Conservation (phyloP, 1,140 invertebrate species). For the Limonius californicus region DNA sequence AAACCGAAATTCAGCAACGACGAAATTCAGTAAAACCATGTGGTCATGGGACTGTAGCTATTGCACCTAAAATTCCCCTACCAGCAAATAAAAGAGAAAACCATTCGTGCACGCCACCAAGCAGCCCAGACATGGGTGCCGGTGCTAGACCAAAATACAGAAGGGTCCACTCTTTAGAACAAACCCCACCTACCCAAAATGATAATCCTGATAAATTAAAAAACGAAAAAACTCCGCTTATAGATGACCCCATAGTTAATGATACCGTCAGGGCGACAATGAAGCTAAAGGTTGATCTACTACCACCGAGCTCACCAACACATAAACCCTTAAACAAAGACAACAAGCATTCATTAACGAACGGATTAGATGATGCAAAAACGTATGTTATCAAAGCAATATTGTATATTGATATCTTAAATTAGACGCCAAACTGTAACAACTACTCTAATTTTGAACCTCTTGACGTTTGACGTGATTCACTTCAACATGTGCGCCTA, state of each 20-base stretch:
- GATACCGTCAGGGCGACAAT: not conserved
- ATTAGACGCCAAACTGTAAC: not conserved
- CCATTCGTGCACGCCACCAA: constrained; percentile 30
- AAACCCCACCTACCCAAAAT: not conserved
- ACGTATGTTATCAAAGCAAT: not conserved
- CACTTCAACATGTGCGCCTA: not conserved
- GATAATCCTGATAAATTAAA: not conserved
- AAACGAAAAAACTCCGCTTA: not conserved
- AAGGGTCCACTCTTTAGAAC: not conserved
- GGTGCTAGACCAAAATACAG: constrained; percentile 1
- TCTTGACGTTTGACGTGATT: not conserved
- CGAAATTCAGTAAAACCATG: constrained; percentile 39
- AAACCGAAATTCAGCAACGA: constrained; percentile 15
- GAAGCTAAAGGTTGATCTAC: not conserved
- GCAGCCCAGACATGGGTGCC: constrained; percentile 36
- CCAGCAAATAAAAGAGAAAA: constrained; percentile 21
- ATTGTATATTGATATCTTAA: not conserved
- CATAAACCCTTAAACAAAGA: not conserved
- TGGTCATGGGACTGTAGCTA: constrained; percentile 43
- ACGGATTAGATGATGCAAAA: not conserved
- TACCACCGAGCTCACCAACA: not conserved
- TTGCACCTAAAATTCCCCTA: constrained; percentile 36
- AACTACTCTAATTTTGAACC: not conserved
- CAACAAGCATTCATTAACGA: not conserved
- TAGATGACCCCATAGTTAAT: not conserved